These are phyloP conservation scores for Butastur rufipennis DNA, from an alignment of 2,113 vertebrate genomes.

Conservation along the genomic window DNA sequence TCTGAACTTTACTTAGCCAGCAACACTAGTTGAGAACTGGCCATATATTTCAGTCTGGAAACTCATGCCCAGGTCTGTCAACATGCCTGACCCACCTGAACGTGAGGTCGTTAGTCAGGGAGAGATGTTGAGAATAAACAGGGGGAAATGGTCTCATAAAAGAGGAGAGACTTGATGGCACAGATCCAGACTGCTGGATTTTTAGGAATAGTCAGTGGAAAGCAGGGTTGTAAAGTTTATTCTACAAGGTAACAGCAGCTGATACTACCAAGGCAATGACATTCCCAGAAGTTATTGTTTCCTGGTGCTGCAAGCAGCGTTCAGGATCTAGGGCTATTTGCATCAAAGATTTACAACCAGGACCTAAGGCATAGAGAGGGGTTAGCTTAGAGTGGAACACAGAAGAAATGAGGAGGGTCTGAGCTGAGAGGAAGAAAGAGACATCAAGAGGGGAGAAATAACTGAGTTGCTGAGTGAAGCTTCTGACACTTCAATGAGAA, in stretches of 20 bases:
- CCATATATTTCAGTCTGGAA: neutral
- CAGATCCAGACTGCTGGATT: neutral
- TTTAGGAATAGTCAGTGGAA: neutral
- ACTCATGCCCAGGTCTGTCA: neutral
- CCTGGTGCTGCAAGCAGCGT: neutral
- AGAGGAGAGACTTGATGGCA: neutral
- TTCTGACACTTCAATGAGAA: neutral
- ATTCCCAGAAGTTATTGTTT: neutral
- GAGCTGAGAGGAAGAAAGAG: neutral
- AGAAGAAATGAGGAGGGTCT: neutral
- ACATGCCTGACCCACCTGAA: neutral
- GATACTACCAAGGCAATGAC: neutral
- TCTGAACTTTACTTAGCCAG: neutral
- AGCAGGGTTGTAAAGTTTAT: neutral
- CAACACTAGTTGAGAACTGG: neutral
- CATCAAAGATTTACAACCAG: neutral
- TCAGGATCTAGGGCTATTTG: neutral
- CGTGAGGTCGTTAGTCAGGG: accelerated
- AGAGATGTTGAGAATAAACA: neutral
- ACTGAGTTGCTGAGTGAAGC: neutral
- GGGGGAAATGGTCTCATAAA: neutral
- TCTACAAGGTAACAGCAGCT: neutral
- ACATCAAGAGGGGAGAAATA: neutral
- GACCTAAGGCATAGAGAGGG: neutral
- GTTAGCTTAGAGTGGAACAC: neutral